phyloP scores from a whole-genome alignment of 2,888 invertebrate genomes.

The Ashinkailepas kermadecensis region DNA sequence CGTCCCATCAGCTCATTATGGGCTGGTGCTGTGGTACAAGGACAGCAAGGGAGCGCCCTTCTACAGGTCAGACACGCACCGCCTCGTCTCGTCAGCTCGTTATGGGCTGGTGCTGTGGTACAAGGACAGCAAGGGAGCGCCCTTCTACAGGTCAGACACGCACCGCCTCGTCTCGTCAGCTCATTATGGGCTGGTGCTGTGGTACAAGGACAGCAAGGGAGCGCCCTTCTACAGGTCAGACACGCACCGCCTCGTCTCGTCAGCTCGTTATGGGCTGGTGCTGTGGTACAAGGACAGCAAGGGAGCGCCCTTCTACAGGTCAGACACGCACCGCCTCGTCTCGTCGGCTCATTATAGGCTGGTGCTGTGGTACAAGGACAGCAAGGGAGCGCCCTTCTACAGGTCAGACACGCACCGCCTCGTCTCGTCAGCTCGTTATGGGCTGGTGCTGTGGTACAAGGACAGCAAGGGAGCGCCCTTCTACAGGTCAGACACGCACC shows the following conservation, averaged over 20 bases:
- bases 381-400: constrained; percentile 39
- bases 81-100: no score
- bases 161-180: no score
- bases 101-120: constrained; percentile 38
- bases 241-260: no score
- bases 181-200: constrained; percentile 36
- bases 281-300: constrained; percentile 40
- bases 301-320: constrained; percentile 39
- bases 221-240: constrained; percentile 39
- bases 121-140: constrained; percentile 39
- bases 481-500: constrained; percentile 35
- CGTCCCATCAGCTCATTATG: no score
- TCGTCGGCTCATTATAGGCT: constrained; percentile 27
- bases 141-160: constrained; percentile 37
- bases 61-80: constrained; percentile 35
- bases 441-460: constrained; percentile 40
- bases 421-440: no score
- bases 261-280: constrained; percentile 33
- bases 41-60: constrained; percentile 39
- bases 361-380: constrained; percentile 40
- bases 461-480: constrained; percentile 39
- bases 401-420: constrained; percentile 32
- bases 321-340: background rate
- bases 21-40: constrained; percentile 40
- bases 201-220: constrained; percentile 40